Percentiles rank a stretch among this genome's conserved stretches.
Evolutionary conservation across 2,797 vertebrate species (phyloP).

Genomic region (Alectoris magna): DNA sequence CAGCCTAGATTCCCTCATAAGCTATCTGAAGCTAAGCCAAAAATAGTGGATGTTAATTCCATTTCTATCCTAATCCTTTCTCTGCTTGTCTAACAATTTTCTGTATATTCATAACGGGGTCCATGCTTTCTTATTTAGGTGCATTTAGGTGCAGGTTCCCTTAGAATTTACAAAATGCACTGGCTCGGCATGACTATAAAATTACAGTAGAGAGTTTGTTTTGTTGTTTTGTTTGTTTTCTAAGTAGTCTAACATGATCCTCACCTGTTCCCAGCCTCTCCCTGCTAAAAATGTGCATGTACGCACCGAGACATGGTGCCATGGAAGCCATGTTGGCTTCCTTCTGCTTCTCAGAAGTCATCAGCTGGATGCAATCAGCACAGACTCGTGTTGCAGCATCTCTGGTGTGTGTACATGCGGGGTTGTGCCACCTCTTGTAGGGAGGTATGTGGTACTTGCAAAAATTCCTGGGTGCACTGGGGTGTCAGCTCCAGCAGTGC

Average conservation of each 20-base stretch:
- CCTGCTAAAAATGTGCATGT: rapidly evolving
- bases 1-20: conserved; percentile 75
- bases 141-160: background rate
- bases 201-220: background rate
- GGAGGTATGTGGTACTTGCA: rapidly evolving
- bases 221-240: background rate
- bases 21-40: conserved; percentile 78
- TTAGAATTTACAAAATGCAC: background rate
- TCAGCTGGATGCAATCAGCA: background rate
- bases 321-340: background rate
- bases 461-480: background rate
- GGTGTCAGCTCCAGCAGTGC: background rate
- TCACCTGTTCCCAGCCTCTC: rapidly evolving
- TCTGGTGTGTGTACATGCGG: rapidly evolving
- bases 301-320: too few relatives aligned
- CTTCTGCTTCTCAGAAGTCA: background rate
- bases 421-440: rapidly evolving
- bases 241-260: too few relatives aligned
- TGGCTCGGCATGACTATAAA: background rate
- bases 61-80: conserved; percentile 76
- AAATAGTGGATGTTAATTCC: conserved; percentile 80
- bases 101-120: background rate
- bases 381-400: rapidly evolving
- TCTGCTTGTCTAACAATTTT: conserved; percentile 61
- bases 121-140: background rate